Conservation (phyloP, 2,113 vertebrate genomes). For the human (Homo sapiens) region DNA sequence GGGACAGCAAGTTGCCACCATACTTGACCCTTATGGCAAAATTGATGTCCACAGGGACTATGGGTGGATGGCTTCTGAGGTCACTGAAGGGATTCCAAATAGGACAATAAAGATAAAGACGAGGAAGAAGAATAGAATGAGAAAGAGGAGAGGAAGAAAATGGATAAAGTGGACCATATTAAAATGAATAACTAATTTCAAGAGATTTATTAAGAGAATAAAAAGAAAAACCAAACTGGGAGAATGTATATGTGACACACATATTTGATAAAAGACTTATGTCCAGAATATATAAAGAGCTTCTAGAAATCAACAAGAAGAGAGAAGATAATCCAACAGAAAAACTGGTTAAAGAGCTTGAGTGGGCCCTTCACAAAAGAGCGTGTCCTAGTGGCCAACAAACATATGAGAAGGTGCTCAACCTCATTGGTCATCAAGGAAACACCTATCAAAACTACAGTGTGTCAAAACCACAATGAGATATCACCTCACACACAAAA, state of each 20-base stretch:
- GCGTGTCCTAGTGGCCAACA: not conserved
- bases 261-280: not conserved
- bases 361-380: not conserved
- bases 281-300: not conserved
- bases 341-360: not conserved
- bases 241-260: not conserved
- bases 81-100: not conserved
- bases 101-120: not conserved
- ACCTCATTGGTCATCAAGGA: not conserved
- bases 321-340: not conserved
- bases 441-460: not conserved
- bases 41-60: not conserved
- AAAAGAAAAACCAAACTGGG: not conserved
- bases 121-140: not conserved
- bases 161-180: not conserved
- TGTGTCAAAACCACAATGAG: not conserved
- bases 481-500: not conserved
- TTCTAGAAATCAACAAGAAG: not conserved
- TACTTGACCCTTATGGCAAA: not conserved
- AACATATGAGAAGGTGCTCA: not conserved
- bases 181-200: not conserved
- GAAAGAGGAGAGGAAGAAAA: not conserved
- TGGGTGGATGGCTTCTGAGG: not conserved
- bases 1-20: not conserved
- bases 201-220: not conserved